phyloP scores from a whole-genome alignment of 2,113 vertebrate species.

The Tragelaphus imberbis region DNA sequence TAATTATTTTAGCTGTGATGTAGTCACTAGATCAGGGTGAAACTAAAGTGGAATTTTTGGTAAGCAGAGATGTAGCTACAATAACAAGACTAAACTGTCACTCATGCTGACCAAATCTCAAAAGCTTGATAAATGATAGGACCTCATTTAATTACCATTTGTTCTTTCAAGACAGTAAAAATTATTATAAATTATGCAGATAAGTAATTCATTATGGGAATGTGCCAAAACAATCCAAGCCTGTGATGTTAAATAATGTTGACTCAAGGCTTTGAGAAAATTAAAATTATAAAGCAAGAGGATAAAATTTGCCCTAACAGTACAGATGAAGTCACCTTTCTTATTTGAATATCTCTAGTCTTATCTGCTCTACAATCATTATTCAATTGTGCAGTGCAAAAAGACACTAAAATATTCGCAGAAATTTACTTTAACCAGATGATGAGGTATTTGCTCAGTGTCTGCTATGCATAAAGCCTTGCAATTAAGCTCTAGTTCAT shows the following conservation, averaged over 20 bases:
- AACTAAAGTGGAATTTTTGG: background rate
- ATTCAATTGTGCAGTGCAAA: background rate
- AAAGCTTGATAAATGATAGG: conserved; percentile 57
- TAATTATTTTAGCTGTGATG: conserved; percentile 48
- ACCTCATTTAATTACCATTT: conserved; percentile 72
- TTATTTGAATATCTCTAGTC: background rate
- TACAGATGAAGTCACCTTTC: background rate
- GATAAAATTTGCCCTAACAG: conserved; percentile 3
- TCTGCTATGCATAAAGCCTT: background rate
- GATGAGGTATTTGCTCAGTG: background rate
- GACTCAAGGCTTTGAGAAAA: conserved; percentile 33
- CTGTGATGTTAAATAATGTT: conserved; percentile 49
- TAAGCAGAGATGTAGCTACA: background rate
- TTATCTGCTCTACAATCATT: background rate
- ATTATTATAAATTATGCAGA: conserved; percentile 44
- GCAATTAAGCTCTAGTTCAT: background rate
- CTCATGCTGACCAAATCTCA: conserved; percentile 70
- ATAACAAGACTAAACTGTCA: conserved; percentile 22
- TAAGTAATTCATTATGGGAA: conserved; percentile 25
- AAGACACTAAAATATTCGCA: background rate
- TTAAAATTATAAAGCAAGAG: conserved; percentile 19
- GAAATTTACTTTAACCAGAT: background rate
- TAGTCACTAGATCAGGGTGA: background rate
- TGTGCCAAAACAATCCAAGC: background rate
- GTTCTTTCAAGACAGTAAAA: conserved; percentile 50